Percentiles rank a stretch among this genome's conserved stretches.
Conservation (phyloP, 2,888 invertebrate species). For the Temnothorax rugatulus region DNA sequence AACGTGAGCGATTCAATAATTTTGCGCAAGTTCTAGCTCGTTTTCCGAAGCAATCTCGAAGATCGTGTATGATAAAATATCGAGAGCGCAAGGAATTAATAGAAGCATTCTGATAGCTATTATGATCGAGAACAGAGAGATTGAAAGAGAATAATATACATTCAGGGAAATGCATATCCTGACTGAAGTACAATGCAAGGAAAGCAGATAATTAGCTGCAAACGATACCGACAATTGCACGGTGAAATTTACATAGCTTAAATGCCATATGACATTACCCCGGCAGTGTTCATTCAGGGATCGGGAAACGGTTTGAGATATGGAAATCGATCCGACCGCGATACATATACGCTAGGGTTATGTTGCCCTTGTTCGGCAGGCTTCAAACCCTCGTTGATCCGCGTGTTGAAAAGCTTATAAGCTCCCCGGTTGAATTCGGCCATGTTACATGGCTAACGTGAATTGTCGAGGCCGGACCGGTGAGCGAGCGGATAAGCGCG, state of each 20-base stretch:
- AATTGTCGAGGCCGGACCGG: slow-evolving; percentile 46
- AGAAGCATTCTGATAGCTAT: neutral
- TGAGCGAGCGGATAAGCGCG: slow-evolving; percentile 39
- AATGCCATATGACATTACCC: slow-evolving; percentile 30
- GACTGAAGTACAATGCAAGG: neutral
- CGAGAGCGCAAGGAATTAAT: neutral
- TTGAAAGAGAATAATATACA: neutral
- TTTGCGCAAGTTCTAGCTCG: neutral
- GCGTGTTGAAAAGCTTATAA: slow-evolving; percentile 70
- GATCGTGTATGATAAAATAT: neutral
- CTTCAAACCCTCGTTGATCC: slow-evolving; percentile 61
- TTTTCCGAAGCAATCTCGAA: neutral
- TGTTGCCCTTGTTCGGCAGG: slow-evolving; percentile 40
- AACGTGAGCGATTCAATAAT: neutral
- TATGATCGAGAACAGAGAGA: neutral
- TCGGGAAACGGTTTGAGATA: slow-evolving; percentile 32
- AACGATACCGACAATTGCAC: slow-evolving; percentile 16
- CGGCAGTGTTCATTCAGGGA: slow-evolving; percentile 6
- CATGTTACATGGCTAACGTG: slow-evolving; percentile 18
- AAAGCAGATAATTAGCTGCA: slow-evolving; percentile 21
- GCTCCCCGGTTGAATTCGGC: slow-evolving; percentile 49
- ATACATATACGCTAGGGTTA: slow-evolving; percentile 19
- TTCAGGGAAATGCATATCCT: neutral
- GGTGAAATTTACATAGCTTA: slow-evolving; percentile 13
- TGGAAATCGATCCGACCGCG: slow-evolving; percentile 43